A percentile compares a stretch with the other conserved stretches of the same genome.
Conservation (phyloP, 2,113 vertebrate genomes). For the Orcinus orca region DNA sequence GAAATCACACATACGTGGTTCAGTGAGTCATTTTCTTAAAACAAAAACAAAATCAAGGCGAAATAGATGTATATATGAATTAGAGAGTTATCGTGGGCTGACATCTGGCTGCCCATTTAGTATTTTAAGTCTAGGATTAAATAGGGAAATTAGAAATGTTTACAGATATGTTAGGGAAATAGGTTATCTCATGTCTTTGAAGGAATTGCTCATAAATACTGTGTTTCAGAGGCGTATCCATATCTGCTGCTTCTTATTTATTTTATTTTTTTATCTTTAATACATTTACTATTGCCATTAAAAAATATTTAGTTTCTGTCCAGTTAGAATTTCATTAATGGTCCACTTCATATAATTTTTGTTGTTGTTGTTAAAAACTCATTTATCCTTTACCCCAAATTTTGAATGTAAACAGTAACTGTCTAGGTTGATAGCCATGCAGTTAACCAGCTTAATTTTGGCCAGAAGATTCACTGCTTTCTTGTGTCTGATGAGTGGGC, state of each 20-base stretch:
- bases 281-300: constrained; percentile 49
- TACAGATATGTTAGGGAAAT: neutral
- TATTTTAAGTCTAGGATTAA: constrained; percentile 16
- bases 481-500: constrained; percentile 44
- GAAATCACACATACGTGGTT: neutral
- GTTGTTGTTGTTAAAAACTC: constrained; percentile 15
- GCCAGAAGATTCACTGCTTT: constrained; percentile 64
- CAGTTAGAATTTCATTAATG: constrained; percentile 44
- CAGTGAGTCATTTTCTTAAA: constrained; percentile 65
- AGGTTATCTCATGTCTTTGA: neutral
- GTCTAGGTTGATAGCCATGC: constrained; percentile 35
- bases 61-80: constrained; percentile 17
- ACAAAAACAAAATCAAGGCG: constrained; percentile 45
- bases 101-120: neutral
- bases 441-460: constrained; percentile 65
- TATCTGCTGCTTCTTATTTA: neutral
- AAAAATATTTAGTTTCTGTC: constrained; percentile 22
- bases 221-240: neutral
- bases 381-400: constrained; percentile 36
- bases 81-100: neutral
- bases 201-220: neutral
- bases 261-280: constrained; percentile 33
- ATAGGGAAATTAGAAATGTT: neutral
- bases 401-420: constrained; percentile 60
- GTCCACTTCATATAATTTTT: constrained; percentile 45